These are phyloP conservation scores for Acrobasis repandana DNA, from an alignment of 2,888 invertebrate genomes.

Conservation along the genomic window DNA sequence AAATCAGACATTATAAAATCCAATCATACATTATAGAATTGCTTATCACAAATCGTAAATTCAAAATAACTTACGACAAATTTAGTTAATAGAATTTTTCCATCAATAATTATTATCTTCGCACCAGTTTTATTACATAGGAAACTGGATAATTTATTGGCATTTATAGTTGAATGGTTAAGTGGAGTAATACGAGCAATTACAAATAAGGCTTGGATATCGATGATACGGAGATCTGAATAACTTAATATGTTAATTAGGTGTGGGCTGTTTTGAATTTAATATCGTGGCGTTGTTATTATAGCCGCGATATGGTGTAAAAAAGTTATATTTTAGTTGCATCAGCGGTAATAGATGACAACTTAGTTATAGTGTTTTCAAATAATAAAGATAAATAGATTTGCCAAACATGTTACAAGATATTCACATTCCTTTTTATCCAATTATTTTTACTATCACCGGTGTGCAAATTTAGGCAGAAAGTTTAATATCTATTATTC, in stretches of 20 bases:
- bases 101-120: slow-evolving; percentile 28
- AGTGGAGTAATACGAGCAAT: slow-evolving; percentile 26
- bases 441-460: too few relatives aligned
- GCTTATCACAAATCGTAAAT: slow-evolving; percentile 23
- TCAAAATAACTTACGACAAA: slow-evolving; percentile 15
- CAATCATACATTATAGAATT: slow-evolving; percentile 15
- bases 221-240: slow-evolving; percentile 33
- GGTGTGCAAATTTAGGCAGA: too few relatives aligned
- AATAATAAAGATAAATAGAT: too few relatives aligned
- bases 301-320: slow-evolving; percentile 14
- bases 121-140: slow-evolving; percentile 22
- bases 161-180: slow-evolving; percentile 32
- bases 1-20: slow-evolving; percentile 17
- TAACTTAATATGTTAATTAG: slow-evolving; percentile 32
- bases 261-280: slow-evolving; percentile 28
- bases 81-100: slow-evolving; percentile 25
- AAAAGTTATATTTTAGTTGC: not conserved
- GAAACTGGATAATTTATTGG: slow-evolving; percentile 31
- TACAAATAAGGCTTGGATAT: slow-evolving; percentile 33
- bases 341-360: too few relatives aligned
- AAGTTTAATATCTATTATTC: too few relatives aligned
- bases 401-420: too few relatives aligned
- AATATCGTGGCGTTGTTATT: slow-evolving; percentile 23
- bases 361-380: too few relatives aligned
- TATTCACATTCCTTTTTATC: too few relatives aligned